Base-by-base conservation (phyloP, 2,113 vertebrate genomes). In the Siniperca knerii region DNA sequence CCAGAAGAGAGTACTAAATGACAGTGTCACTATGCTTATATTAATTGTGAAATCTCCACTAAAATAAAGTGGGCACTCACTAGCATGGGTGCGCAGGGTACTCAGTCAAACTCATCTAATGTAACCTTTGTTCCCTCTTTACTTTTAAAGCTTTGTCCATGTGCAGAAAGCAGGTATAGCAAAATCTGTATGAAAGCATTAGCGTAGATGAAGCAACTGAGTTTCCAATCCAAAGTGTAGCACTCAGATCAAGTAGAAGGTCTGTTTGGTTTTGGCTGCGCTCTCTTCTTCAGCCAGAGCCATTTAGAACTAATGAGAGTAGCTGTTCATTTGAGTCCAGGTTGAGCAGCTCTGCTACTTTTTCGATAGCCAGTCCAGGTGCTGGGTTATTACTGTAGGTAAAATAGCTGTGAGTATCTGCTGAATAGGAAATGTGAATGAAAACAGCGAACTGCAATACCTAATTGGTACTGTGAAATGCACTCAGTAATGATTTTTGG, bases 101-200 rank as follows among this genome's bases (percentile, higher is more conserved):
- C 71, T 72, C 73, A 74, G 72, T 61, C 68, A 79, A 37, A 18
- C 69, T 75, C 71, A 40, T 44, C 79, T 82, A 90, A 90, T 82
- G 75, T 66, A 89, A 85, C 81, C 82, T 55, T 12, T 88, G 70
- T 83, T 81, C 79, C 75, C 87, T 86, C 87, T 89, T 87, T 84
- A 81, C 88, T 83, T 72, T 85, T 78, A 93, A 92, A 93, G 93
- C 89, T 77, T 78, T 82, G 90, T 82, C 93, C 92, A 92, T 92
- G 84, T 83, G 48, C 21, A 48, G 68, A 83, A 86, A 88, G 79
- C 81, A 52, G 57, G 40, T 35, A 69, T 33, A 58, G 82, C 37
- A 77, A 69, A 73, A 73, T 90, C 78, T 78, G 66, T 70, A 79
- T 82, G 70, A 82, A 93, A 84, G 77, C 90, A 90, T 93, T 90